Conservation (phyloP, 2,888 invertebrate species). For the Eilema griseolum region DNA sequence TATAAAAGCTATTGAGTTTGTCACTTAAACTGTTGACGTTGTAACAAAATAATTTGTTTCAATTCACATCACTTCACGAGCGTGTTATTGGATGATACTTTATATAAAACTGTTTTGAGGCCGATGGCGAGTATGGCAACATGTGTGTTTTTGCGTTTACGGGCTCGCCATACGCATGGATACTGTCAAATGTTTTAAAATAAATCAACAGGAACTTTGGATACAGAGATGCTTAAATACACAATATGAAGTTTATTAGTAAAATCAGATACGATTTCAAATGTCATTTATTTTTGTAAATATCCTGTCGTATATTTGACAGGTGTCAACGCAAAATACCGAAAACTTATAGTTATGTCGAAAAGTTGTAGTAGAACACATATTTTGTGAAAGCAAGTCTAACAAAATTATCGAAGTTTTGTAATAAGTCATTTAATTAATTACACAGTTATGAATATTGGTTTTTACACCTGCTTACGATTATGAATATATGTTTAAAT, state of each 20-base stretch:
- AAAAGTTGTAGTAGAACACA: neutral
- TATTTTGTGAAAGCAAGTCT: neutral
- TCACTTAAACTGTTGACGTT: slow-evolving; percentile 6
- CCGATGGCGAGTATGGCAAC: slow-evolving; percentile 24
- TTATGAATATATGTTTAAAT: neutral
- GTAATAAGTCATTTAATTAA: neutral
- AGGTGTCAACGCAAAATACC: neutral
- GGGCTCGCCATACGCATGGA: slow-evolving; percentile 29
- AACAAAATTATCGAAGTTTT: neutral
- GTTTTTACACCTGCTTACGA: neutral
- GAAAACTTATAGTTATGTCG: neutral
- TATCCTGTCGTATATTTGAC: no score
- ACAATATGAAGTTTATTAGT: neutral
- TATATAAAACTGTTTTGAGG: slow-evolving; percentile 41
- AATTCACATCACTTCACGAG: slow-evolving; percentile 16
- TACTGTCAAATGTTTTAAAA: slow-evolving; percentile 31
- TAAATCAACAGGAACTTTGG: neutral
- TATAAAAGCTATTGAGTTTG: slow-evolving; percentile 5
- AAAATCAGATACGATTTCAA: neutral
- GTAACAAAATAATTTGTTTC: slow-evolving; percentile 18
- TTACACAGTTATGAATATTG: neutral
- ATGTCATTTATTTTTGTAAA: neutral
- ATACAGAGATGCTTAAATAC: neutral
- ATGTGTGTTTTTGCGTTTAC: slow-evolving; percentile 31
- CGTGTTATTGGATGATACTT: slow-evolving; percentile 34